Evolutionary conservation across 1,140 invertebrate genomes (phyloP).

Genomic region (Coelopa frigida): DNA sequence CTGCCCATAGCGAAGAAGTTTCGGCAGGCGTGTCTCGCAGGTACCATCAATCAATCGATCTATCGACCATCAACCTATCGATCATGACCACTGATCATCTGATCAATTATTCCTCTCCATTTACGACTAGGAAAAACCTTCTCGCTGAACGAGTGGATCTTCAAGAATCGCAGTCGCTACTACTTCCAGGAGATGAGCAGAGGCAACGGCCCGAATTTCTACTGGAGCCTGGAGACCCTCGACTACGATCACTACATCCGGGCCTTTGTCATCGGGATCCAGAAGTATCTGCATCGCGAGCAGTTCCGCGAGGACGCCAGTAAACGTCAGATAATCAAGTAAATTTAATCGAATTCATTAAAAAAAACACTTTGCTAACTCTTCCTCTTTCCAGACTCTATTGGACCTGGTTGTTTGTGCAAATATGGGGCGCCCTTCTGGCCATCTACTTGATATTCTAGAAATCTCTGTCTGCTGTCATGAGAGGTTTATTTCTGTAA

Average conservation of each 20-base stretch:
- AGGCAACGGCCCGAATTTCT: slow-evolving; percentile 20
- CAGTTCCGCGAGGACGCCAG: slow-evolving; percentile 56
- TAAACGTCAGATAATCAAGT: slow-evolving; percentile 56
- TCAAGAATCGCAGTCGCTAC: slow-evolving; percentile 65
- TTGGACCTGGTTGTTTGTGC: slow-evolving; percentile 14
- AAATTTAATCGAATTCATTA: slow-evolving; percentile 7
- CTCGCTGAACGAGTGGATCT: slow-evolving; percentile 80
- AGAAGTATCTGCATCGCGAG: slow-evolving; percentile 71
- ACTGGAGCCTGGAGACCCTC: slow-evolving; percentile 44
- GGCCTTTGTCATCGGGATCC: slow-evolving; percentile 69
- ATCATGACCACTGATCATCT: no score
- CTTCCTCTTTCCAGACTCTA: slow-evolving; percentile 10
- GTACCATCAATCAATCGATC: no score
- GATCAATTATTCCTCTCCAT: no score
- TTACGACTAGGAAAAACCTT: slow-evolving; percentile 50
- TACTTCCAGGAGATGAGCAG: slow-evolving; percentile 50
- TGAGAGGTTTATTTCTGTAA: neutral
- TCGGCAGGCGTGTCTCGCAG: slow-evolving; percentile 62
- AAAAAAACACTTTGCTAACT: no score
- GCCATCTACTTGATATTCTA: slow-evolving; percentile 7
- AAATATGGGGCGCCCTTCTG: neutral
- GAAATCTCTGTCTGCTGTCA: no score
- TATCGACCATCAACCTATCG: no score
- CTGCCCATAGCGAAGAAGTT: slow-evolving; percentile 75
- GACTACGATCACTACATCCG: slow-evolving; percentile 64